phyloP scores from a whole-genome alignment of 2,113 vertebrate species.

The Meriones unguiculatus region DNA sequence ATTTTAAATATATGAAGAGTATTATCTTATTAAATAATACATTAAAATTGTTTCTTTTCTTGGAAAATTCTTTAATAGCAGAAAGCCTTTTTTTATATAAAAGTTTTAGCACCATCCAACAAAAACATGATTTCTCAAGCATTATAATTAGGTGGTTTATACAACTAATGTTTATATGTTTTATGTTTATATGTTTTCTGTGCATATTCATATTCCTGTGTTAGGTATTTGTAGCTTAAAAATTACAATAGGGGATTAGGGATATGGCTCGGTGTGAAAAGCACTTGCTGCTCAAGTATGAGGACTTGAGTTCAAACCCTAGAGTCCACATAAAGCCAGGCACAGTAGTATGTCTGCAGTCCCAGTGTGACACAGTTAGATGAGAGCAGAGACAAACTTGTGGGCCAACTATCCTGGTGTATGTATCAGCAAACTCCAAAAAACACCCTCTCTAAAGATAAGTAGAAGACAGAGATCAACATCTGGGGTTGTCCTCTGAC shows the following conservation, averaged over 20 bases:
- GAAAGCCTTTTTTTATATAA: neutral
- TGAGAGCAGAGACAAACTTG: neutral
- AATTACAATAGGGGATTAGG: conserved; percentile 4
- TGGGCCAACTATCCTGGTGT: neutral
- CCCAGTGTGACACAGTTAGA: neutral
- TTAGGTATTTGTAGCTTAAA: conserved; percentile 45
- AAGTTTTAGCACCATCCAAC: neutral
- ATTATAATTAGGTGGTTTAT: neutral
- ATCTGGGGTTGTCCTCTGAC: neutral
- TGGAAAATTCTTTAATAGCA: neutral
- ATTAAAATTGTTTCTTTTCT: conserved; percentile 5
- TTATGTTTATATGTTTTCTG: neutral
- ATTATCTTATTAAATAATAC: conserved; percentile 26
- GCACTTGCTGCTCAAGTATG: neutral
- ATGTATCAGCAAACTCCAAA: neutral
- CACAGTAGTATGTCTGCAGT: neutral
- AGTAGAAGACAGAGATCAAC: neutral
- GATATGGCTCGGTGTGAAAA: neutral
- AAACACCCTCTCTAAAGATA: neutral
- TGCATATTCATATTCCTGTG: neutral
- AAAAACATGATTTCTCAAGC: conserved; percentile 10
- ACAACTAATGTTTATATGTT: neutral
- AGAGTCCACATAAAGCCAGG: neutral
- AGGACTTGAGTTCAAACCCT: neutral
- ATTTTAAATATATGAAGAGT: neutral